Conservation (phyloP, 2,113 vertebrate species). For the Anguilla rostrata region DNA sequence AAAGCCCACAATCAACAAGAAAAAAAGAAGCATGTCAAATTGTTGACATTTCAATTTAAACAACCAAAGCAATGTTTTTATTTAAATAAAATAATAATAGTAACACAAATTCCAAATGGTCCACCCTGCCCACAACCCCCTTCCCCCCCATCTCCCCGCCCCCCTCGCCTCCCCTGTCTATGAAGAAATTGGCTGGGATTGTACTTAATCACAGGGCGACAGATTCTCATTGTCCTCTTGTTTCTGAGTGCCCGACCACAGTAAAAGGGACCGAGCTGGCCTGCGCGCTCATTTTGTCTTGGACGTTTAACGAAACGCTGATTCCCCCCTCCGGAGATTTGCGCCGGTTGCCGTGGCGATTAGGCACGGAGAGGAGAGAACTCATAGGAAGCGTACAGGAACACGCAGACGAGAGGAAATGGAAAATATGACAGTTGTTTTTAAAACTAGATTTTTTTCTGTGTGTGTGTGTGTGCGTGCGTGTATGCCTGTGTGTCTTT, state of each 20-base stretch:
- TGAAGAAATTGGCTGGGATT: slow-evolving; percentile 63
- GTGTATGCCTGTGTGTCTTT: background rate
- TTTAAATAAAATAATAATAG: slow-evolving; percentile 54
- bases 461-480: background rate
- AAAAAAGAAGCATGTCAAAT: slow-evolving; percentile 23
- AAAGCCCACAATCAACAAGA: slow-evolving; percentile 25
- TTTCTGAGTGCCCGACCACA: slow-evolving; percentile 42
- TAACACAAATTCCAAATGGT: slow-evolving; percentile 54
- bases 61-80: slow-evolving; percentile 45
- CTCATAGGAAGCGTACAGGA: background rate
- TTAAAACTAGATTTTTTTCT: slow-evolving; percentile 42
- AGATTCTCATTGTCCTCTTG: slow-evolving; percentile 42
- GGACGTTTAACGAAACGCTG: background rate
- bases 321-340: background rate
- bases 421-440: slow-evolving; percentile 38
- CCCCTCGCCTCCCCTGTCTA: slow-evolving; percentile 42
- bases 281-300: background rate
- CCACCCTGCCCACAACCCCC: slow-evolving; percentile 39
- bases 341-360: background rate
- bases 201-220: slow-evolving; percentile 55
- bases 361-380: background rate
- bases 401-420: slow-evolving; percentile 35
- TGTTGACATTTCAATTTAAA: slow-evolving; percentile 40
- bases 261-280: slow-evolving; percentile 27
- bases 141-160: too few relatives aligned